Conservation (phyloP, 1,140 invertebrate species). For the Araneus ventricosus region DNA sequence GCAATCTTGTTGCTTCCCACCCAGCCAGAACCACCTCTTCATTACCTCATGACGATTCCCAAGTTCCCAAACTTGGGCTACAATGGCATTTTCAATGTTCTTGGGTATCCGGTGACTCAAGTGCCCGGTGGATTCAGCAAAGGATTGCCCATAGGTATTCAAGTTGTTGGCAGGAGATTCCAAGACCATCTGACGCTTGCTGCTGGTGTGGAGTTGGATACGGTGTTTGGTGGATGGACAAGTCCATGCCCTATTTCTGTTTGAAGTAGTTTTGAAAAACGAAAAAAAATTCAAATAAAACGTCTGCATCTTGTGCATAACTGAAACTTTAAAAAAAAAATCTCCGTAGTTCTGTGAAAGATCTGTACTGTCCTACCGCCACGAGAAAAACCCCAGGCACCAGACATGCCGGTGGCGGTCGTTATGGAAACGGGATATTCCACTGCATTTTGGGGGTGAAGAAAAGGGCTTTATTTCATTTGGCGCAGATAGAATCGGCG, state of each 20-base stretch:
- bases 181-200: constrained; percentile 78
- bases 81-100: constrained; percentile 79
- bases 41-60: constrained; percentile 90
- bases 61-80: constrained; percentile 93
- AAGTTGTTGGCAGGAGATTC: constrained; percentile 79
- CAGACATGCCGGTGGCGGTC: too few species aligned
- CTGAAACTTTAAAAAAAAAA: too few species aligned
- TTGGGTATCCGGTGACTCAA: constrained; percentile 71
- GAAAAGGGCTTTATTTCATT: too few species aligned
- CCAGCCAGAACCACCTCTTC: constrained; percentile 88
- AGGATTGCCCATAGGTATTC: constrained; percentile 81
- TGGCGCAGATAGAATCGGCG: too few species aligned
- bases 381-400: too few species aligned
- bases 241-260: constrained; percentile 74
- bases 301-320: not conserved
- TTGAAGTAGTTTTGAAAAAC: not conserved
- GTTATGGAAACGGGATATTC: too few species aligned
- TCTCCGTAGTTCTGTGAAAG: too few species aligned
- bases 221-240: constrained; percentile 78
- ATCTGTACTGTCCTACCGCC: too few species aligned
- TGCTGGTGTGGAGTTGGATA: constrained; percentile 78
- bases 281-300: not conserved
- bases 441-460: too few species aligned
- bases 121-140: constrained; percentile 78
- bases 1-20: constrained; percentile 92